Percentiles rank a stretch among this genome's conserved stretches.
Conservation (phyloP, 2,797 vertebrate species). For the Lepidocolaptes lacrymiger region DNA sequence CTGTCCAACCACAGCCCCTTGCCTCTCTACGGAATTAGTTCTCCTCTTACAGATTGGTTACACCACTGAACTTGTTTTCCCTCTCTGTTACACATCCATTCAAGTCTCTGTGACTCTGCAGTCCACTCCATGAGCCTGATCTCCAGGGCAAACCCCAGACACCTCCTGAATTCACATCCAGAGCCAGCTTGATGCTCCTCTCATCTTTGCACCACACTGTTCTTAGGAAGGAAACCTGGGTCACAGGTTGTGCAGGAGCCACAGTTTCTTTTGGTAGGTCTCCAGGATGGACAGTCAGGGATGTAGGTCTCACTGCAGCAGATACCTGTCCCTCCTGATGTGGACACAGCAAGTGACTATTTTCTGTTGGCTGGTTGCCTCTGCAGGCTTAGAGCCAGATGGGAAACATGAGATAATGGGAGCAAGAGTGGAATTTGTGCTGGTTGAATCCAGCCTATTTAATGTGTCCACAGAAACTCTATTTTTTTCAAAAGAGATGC, state of each 20-base stretch:
- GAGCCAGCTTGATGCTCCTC: neutral
- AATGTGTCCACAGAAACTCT: neutral
- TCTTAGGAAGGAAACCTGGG: neutral
- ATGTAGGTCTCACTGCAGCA: neutral
- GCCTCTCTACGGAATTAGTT: neutral
- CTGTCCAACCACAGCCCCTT: neutral
- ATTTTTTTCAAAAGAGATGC: neutral
- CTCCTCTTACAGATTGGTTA: neutral
- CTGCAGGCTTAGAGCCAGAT: neutral
- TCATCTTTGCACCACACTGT: neutral
- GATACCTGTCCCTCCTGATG: neutral
- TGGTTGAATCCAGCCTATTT: neutral
- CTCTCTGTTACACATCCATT: neutral
- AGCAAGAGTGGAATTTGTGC: neutral
- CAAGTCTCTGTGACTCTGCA: neutral
- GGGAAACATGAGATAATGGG: constrained; percentile 22
- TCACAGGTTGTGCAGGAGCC: neutral
- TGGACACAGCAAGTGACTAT: neutral
- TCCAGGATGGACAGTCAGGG: neutral
- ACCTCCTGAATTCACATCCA: neutral
- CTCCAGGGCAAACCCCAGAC: neutral
- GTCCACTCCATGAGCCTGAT: neutral
- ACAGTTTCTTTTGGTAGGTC: neutral
- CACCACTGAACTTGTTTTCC: neutral
- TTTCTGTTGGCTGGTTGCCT: neutral